Evolutionary conservation across 2,113 vertebrate species (phyloP).

Genomic region (Zapornia atra): DNA sequence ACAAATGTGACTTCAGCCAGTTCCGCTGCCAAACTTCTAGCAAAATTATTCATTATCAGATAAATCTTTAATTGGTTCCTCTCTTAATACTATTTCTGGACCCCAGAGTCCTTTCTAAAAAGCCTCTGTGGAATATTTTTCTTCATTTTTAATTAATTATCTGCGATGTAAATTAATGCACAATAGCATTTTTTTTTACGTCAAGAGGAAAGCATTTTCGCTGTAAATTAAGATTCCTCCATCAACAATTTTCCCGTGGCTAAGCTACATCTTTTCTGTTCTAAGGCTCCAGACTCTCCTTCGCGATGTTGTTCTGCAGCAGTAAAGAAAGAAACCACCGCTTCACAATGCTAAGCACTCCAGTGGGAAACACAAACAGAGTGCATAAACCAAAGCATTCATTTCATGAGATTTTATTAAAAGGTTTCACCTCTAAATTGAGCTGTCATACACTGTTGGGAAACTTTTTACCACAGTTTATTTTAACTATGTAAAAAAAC

Average conservation of each 20-base stretch:
- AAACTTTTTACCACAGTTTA: slow-evolving; percentile 80
- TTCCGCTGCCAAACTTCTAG: slow-evolving; percentile 11
- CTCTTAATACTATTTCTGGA: slow-evolving; percentile 50
- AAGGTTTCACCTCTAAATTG: slow-evolving; percentile 85
- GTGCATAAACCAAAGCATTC: slow-evolving; percentile 79
- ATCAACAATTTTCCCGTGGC: slow-evolving; percentile 58
- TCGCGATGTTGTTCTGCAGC: slow-evolving; percentile 51
- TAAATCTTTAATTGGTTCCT: slow-evolving; percentile 68
- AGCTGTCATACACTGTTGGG: slow-evolving; percentile 76
- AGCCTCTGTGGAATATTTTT: slow-evolving; percentile 67
- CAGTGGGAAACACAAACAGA: slow-evolving; percentile 80
- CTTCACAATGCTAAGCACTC: slow-evolving; percentile 76
- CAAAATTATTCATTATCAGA: slow-evolving; percentile 45
- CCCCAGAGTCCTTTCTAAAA: slow-evolving; percentile 70
- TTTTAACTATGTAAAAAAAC: slow-evolving; percentile 77
- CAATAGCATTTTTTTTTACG: slow-evolving; percentile 66
- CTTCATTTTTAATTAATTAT: slow-evolving; percentile 81
- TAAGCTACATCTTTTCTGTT: slow-evolving; percentile 63
- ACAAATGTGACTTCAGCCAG: slow-evolving; percentile 38
- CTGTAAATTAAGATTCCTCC: slow-evolving; percentile 70
- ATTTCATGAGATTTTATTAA: slow-evolving; percentile 82
- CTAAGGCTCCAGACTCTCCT: slow-evolving; percentile 59
- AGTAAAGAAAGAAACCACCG: slow-evolving; percentile 66
- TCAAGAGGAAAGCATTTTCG: slow-evolving; percentile 65
- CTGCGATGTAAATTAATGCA: slow-evolving; percentile 74